Evolutionary conservation across 2,113 vertebrate genomes (phyloP), one percentile per base, ranked within the genome.

Genomic region (Macroglossus sobrinus): DNA sequence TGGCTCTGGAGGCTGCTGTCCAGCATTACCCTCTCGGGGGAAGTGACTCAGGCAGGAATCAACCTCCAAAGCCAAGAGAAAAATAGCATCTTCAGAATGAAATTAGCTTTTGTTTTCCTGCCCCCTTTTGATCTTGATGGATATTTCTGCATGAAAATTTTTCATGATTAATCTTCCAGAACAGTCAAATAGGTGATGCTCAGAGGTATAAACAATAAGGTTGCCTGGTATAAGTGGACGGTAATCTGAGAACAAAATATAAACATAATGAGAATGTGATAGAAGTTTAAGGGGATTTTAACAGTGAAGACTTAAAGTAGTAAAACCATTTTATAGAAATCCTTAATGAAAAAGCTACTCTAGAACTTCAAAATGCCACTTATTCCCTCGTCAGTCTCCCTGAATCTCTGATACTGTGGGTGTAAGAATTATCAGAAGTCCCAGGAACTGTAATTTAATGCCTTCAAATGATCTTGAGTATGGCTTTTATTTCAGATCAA

Each of bases 41-140:
- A 87, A 82, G 80, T 88, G 93, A 94, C 79, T 93, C 86, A 75
- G 63, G 43, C 5, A 66, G 84, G 84, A 90, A 96, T 87, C 50
- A 43, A 24, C 21, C 5, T 5, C 72, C 69, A 74, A 64, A 43
- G 57, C 79, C 82, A 45, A 40, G 64, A 88, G 63, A 95, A 76
- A 84, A 84, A 85, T 4, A 90, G 87, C 71, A 53, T 43, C 88
- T 91, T 90, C n/a, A 43, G 55, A 95, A 76, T 81, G 74, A 96
- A 94, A 93, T 85, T 57, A 84, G 81, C 78, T 69, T 93, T 87
- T 96, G 90, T 96, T 93, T 95, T 72, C 75, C 82, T 94, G 64
- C 40, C 55, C 18, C 61, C 26, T 79, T 95, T 96, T 81, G 69
- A 87, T 61, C 66, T 72, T 76, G 59, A 84, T 57, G 55, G 80